Base-by-base conservation (phyloP, 2,888 invertebrate species). In the Thalpophila matura region DNA sequence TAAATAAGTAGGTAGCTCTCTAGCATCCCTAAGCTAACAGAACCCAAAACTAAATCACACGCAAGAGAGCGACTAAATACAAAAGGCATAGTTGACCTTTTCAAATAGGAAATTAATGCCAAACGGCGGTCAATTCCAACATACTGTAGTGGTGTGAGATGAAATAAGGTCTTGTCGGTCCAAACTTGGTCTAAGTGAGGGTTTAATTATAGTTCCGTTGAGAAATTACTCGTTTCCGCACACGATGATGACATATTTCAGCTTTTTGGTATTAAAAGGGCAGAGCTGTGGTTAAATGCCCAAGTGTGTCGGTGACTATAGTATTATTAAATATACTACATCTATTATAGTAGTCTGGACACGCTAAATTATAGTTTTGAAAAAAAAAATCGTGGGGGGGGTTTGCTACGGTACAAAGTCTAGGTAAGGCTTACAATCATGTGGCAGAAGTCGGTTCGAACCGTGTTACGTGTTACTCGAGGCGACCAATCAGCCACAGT, bases 221-320 rank as follows among this genome's bases (percentile, higher is more conserved):
- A 56, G 43, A 63, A 66, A 76, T 74, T 78, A 74, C 75, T 58
- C 57, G 66, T 74, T 76, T 63, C 75, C 75, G 70, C 42, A 49
- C 31, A 54, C 59, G 22, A 58, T 58, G 57, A 51, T 65, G 68
- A 68, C 40, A 42, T 54, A 42, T 35, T 31, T 42, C 42, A 43
- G 54, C 43, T 55, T 54, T 72, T 55, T 43, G 47, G 49, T 58
- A 42, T 49, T 55, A 40, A 42, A 42, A 42, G 18, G 45, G 45
- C 33, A 27, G 26, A 10, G 5, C 31, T 31, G 42, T 16, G 37
- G 14, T 27, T 10, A 24, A 24, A 33, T 61, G 40, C 22, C 43
- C 26, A 26, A n/a, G n/a, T n/a, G n/a, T n/a, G 35, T 45, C 12
- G 4, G 14, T 56, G 14, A 51, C 26, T 40, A 45, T 24, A 16